phyloP scores from a whole-genome alignment of 2,888 invertebrate species.

The Apodemia mormo region DNA sequence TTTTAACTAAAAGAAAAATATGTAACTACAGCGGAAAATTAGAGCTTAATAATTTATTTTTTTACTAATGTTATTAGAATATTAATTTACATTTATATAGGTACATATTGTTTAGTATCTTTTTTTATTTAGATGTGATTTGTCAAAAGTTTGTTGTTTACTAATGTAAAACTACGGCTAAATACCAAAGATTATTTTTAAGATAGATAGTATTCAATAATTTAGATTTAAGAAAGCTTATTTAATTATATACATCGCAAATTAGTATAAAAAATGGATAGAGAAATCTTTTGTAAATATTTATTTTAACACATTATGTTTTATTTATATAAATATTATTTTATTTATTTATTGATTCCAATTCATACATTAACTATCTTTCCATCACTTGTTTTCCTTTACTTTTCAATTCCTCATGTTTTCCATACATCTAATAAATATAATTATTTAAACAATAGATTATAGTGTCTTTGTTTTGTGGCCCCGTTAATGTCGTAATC shows the following conservation, averaged over 20 bases:
- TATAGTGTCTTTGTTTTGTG: constrained; percentile 12
- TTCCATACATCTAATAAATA: too few relatives aligned
- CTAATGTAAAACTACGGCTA: constrained; percentile 65
- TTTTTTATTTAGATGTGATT: background rate
- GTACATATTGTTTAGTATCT: background rate
- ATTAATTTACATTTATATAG: constrained; percentile 20
- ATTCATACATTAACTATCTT: too few relatives aligned
- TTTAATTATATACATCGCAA: constrained; percentile 19
- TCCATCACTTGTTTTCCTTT: too few relatives aligned
- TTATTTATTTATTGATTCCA: background rate
- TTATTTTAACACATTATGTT: constrained; percentile 11
- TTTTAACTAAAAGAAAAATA: too few relatives aligned
- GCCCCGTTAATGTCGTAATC: background rate
- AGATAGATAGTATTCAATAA: constrained; percentile 34
- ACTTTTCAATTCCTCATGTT: too few relatives aligned
- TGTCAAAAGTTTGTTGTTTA: constrained; percentile 38
- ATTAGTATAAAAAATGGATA: constrained; percentile 28
- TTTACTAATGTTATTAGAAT: background rate
- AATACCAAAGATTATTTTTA: constrained; percentile 67
- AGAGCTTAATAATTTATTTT: constrained; percentile 14
- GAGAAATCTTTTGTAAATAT: constrained; percentile 29
- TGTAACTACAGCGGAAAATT: background rate
- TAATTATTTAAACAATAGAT: constrained; percentile 6
- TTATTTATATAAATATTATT: constrained; percentile 6
- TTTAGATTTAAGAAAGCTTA: constrained; percentile 23